Base-by-base conservation (phyloP, 2,888 invertebrate species). In the Pristionchus japonicus region DNA sequence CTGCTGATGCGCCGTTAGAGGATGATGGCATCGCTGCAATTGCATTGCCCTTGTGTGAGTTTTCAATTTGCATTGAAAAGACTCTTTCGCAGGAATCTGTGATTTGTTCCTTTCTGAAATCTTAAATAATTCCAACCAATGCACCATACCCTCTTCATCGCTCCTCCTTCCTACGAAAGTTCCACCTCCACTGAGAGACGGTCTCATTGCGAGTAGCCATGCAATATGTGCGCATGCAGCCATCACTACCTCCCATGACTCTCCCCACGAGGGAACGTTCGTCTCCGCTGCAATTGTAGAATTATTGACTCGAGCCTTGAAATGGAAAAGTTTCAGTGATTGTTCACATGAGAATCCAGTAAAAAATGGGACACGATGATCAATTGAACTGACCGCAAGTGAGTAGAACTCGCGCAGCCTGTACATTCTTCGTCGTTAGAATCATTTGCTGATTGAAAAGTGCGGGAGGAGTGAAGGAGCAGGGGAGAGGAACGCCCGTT, bases 191-290 rank as follows among this genome's bases (percentile, higher is more conserved):
- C 98, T 97, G 23, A 77, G 57, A 20, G 77, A 47, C 0, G 98
- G 98, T 95, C 98, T 98, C 89, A 99, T 95, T 0, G 98, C 98
- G 82, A 99, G 95, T 93, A 99, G 98, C 98, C 98, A 99, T 0
- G 97, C 96, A 95, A 96, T 94, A 93, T 96, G 96, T 95, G 98
- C 98, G 47, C 99, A 95, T 0, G 98, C 98, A 15, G 98, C 98
- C 47, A 99, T 96, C 0, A 99, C 97, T 70, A 98, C 96, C 95
- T 98, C 97, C 99, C 99, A 99, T 0, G 98, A 97, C 85, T 97
- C 97, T 0, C 47, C 49, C 90, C 87, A 87, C 20, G 37, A 77
- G 31, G 31, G 37, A 23, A 87, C 57, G 57, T 87, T 87, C 61
- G 87, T 64, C 61, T 87, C 40, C 7, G 40, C 87, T 77, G 77